Conservation (phyloP, 2,797 vertebrate genomes). For the Lepilemur ruficaudatus region DNA sequence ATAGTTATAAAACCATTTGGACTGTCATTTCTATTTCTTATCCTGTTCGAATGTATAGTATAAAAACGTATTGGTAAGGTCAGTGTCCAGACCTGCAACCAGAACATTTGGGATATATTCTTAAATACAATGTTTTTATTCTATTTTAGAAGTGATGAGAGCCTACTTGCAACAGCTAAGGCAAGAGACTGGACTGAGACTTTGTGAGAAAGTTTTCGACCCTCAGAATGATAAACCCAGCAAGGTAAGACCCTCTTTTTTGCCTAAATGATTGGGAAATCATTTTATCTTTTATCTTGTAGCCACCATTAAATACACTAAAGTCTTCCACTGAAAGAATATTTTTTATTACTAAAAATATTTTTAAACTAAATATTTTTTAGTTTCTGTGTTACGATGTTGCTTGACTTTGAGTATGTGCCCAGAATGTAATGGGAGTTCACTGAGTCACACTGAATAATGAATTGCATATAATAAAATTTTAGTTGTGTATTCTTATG, state of each 20-base stretch:
- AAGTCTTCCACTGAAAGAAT: not conserved
- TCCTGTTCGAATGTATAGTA: not conserved
- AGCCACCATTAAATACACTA: not conserved
- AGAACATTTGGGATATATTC: not conserved
- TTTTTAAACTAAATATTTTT: not conserved
- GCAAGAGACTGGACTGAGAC: constrained; percentile 95
- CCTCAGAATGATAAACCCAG: constrained; percentile 98
- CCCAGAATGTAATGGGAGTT: not conserved
- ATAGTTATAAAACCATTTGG: not conserved
- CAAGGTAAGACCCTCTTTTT: constrained; percentile 88
- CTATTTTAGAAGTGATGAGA: constrained; percentile 93
- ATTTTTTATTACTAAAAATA: not conserved
- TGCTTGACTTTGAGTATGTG: not conserved
- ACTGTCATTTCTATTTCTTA: not conserved
- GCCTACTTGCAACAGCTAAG: constrained; percentile 96
- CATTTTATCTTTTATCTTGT: not conserved
- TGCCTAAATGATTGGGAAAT: not conserved
- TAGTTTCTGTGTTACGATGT: not conserved
- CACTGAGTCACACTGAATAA: not conserved
- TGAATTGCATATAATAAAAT: not conserved
- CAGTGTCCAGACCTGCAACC: not conserved
- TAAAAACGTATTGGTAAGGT: not conserved
- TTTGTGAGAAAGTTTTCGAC: constrained; percentile 99
- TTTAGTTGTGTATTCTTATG: not conserved
- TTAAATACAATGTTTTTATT: not conserved